A percentile compares a stretch with the other conserved stretches of the same genome.
Evolutionary conservation across 2,113 vertebrate species (phyloP).

Genomic region (Nettapus auritus): DNA sequence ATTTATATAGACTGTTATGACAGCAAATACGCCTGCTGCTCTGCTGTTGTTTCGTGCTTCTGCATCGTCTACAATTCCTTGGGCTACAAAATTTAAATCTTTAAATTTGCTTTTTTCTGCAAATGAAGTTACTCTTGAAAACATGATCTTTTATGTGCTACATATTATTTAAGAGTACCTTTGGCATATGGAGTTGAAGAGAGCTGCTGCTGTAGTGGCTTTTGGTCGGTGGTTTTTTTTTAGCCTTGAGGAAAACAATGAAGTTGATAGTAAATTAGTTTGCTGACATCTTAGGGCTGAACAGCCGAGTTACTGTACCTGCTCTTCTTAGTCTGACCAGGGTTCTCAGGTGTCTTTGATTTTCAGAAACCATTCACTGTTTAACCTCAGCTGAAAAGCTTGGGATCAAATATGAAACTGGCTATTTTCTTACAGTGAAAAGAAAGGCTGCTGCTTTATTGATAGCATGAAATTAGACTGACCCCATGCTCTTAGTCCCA

Average conservation of each 20-base stretch:
- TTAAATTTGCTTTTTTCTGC: background rate
- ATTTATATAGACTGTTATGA: background rate
- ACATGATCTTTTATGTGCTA: background rate
- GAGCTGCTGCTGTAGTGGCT: background rate
- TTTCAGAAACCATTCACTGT: background rate
- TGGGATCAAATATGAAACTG: background rate
- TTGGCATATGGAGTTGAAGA: background rate
- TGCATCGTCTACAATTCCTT: background rate
- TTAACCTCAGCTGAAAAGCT: slow-evolving; percentile 26
- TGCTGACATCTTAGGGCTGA: background rate
- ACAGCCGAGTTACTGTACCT: background rate
- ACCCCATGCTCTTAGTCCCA: background rate
- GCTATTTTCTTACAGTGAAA: background rate
- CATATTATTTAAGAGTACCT: background rate
- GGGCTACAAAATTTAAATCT: background rate
- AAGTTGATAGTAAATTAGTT: slow-evolving; percentile 11
- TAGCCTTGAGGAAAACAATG: background rate
- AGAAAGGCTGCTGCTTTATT: background rate
- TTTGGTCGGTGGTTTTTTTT: background rate
- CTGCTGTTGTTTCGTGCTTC: background rate
- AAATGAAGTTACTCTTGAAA: background rate
- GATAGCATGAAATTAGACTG: background rate
- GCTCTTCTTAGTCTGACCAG: background rate
- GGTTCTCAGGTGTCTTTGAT: background rate
- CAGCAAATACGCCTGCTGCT: background rate